phyloP scores from a whole-genome alignment of 2,113 vertebrate species.

The Erinaceus europaeus region DNA sequence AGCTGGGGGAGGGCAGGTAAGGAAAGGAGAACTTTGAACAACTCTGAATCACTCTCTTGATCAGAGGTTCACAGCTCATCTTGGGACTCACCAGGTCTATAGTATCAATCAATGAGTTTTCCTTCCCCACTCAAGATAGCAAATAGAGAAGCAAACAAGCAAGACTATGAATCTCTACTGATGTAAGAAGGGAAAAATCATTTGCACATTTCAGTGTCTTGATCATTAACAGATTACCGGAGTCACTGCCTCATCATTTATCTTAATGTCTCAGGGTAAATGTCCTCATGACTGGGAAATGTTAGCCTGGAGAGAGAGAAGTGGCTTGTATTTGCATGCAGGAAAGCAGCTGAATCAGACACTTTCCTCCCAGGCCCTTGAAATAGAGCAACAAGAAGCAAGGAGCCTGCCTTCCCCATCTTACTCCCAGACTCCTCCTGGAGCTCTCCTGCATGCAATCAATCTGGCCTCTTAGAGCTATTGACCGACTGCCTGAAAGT shows the following conservation, averaged over 20 bases:
- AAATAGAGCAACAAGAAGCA: neutral
- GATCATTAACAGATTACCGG: neutral
- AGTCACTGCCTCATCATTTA: neutral
- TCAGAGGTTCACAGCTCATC: neutral
- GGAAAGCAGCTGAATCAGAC: neutral
- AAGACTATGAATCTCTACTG: neutral
- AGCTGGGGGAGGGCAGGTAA: neutral
- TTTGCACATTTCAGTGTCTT: neutral
- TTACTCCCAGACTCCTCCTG: neutral
- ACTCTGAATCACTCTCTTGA: neutral
- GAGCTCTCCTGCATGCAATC: neutral
- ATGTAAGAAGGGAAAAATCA: neutral
- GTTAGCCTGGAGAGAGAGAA: neutral
- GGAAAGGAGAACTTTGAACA: neutral
- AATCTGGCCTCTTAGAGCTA: conserved; percentile 41
- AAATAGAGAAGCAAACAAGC: conserved; percentile 12
- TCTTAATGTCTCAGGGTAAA: neutral
- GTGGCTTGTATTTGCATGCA: rapidly evolving
- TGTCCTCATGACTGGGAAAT: neutral
- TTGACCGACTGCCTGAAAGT: conserved; percentile 41
- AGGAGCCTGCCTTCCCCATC: neutral
- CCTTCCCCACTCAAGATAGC: neutral
- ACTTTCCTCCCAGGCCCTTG: neutral
- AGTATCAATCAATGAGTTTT: neutral
- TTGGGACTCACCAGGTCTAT: neutral